Evolutionary conservation across 2,797 vertebrate genomes (phyloP).

Genomic region (Phataginus tetradactyla): DNA sequence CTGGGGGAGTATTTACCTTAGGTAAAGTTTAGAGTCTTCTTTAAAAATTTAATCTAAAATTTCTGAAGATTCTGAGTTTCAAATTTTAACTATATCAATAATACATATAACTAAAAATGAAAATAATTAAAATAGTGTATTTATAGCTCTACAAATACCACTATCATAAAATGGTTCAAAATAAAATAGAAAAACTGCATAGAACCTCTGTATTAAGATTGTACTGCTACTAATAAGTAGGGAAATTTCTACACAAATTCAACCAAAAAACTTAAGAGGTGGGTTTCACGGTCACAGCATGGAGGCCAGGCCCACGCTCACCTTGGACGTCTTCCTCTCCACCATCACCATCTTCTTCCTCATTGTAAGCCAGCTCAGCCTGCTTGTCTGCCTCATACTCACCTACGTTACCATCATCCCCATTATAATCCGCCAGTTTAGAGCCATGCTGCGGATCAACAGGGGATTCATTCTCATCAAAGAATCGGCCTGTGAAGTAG

Average conservation of each 20-base stretch:
- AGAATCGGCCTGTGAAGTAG: constrained; percentile 99
- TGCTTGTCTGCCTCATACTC: constrained; percentile 99
- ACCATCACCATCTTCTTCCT: constrained; percentile 99
- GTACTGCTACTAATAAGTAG: background rate
- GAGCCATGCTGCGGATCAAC: constrained; percentile 99
- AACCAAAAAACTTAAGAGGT: constrained; percentile 84
- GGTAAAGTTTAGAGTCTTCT: constrained; percentile 31
- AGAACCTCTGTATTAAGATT: background rate
- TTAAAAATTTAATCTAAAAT: constrained; percentile 64
- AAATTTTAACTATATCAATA: constrained; percentile 41
- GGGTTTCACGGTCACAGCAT: constrained; percentile 84
- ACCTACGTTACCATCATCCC: constrained; percentile 99
- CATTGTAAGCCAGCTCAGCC: constrained; percentile 99
- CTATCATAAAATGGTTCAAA: constrained; percentile 54
- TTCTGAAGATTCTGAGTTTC: constrained; percentile 60
- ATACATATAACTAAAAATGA: constrained; percentile 39
- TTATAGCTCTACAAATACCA: constrained; percentile 28
- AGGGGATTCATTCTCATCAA: constrained; percentile 99
- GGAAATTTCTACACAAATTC: constrained; percentile 84
- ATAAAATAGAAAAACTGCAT: background rate
- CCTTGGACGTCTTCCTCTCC: constrained; percentile 99
- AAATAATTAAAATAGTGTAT: constrained; percentile 25
- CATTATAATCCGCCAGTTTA: constrained; percentile 99
- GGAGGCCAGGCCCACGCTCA: constrained; percentile 93
- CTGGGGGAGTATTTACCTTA: constrained; percentile 49